Evolutionary conservation across 2,113 vertebrate species (phyloP).

Genomic region (Rynchops niger): DNA sequence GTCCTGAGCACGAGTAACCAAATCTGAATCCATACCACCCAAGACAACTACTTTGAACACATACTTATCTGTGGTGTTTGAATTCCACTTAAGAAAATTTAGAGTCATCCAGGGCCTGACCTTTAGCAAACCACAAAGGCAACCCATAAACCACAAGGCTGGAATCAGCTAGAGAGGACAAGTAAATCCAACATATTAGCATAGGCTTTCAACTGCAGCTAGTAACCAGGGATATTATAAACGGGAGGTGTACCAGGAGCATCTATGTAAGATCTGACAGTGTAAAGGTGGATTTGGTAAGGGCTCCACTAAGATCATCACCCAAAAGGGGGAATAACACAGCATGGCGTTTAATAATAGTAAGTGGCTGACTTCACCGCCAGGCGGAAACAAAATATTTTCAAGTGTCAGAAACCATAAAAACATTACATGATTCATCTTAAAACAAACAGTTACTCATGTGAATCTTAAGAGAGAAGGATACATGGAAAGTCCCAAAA

Average conservation of each 20-base stretch:
- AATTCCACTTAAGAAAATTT: conserved; percentile 67
- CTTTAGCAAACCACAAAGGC: conserved; percentile 70
- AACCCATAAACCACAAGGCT: conserved; percentile 66
- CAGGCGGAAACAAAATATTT: conserved; percentile 15
- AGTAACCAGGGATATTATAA: neutral
- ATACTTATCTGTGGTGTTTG: conserved; percentile 19
- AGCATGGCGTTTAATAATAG: neutral
- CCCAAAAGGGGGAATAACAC: neutral
- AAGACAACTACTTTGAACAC: neutral
- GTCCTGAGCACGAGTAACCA: neutral
- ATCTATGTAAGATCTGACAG: neutral
- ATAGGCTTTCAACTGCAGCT: conserved; percentile 4
- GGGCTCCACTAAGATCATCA: neutral
- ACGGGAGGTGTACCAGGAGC: neutral
- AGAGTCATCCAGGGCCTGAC: conserved; percentile 47
- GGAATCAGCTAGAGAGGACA: conserved; percentile 29
- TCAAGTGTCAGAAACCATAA: conserved; percentile 16
- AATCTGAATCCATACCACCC: neutral
- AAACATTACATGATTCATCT: conserved; percentile 23
- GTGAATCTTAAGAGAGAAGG: neutral
- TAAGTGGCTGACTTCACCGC: neutral
- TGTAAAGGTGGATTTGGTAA: neutral
- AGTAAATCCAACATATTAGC: conserved; percentile 27
- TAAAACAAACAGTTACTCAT: conserved; percentile 16
- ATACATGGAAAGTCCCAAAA: conserved; percentile 37